Percentiles rank a stretch among this genome's conserved stretches.
Evolutionary conservation across 2,888 invertebrate genomes (phyloP).

Genomic region (Cosmia pyralina): DNA sequence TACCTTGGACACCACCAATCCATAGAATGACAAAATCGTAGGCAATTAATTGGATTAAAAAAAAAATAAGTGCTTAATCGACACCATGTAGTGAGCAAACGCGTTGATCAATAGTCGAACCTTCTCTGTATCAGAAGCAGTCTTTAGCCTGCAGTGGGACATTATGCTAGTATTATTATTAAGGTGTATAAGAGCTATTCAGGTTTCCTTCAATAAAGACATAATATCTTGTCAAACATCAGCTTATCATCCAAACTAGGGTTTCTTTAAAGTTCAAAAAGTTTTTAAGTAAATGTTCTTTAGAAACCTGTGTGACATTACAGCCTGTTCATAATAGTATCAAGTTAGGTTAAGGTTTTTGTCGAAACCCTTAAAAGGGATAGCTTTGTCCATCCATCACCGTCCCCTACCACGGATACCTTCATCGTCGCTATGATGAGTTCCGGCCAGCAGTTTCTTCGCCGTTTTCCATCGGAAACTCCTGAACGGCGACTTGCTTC

Average conservation of each 20-base stretch:
- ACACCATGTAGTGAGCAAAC: background rate
- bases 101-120: background rate
- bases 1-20: background rate
- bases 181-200: too few species aligned
- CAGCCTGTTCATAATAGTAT: background rate
- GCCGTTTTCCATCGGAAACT: conserved; percentile 97
- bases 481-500: conserved; percentile 98
- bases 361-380: background rate
- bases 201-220: too few species aligned
- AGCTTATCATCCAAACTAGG: background rate
- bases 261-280: too few species aligned
- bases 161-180: background rate
- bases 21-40: background rate
- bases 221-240: background rate
- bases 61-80: background rate
- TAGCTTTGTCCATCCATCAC: conserved; percentile 71
- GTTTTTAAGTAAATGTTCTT: too few species aligned
- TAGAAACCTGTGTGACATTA: background rate
- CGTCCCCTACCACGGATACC: conserved; percentile 89
- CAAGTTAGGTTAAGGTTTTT: background rate
- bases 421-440: conserved; percentile 95
- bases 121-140: background rate
- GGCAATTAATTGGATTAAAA: background rate
- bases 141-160: background rate
- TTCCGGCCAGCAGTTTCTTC: conserved; percentile 91